phyloP scores from a whole-genome alignment of 2,113 vertebrate species.

The Leptosomus discolor region DNA sequence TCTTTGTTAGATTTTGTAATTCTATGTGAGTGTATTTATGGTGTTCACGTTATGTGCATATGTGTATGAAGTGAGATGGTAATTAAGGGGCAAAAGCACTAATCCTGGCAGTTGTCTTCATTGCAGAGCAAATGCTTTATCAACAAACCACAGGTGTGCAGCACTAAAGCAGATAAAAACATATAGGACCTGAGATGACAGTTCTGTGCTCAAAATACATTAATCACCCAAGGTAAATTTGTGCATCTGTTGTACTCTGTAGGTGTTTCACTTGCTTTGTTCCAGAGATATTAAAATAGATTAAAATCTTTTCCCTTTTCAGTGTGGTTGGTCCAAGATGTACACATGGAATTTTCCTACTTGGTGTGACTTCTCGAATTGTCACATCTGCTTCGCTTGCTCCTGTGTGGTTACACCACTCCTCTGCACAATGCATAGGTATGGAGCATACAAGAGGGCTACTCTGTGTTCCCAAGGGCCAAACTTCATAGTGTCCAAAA shows the following conservation, averaged over 20 bases:
- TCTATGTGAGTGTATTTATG: neutral
- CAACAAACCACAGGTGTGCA: neutral
- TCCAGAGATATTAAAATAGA: neutral
- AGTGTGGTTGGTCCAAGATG: neutral
- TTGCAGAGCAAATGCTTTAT: conserved; percentile 6
- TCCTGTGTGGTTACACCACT: neutral
- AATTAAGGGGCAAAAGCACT: neutral
- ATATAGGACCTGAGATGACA: conserved; percentile 20
- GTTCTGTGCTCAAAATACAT: conserved; percentile 14
- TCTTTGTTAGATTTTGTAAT: neutral
- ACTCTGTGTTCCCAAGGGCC: neutral
- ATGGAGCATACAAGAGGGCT: neutral
- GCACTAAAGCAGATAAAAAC: conserved; percentile 19
- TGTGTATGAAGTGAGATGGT: neutral
- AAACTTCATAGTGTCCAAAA: neutral
- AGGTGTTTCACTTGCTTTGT: neutral
- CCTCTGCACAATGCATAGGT: neutral
- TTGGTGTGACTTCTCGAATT: neutral
- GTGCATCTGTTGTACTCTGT: conserved; percentile 27
- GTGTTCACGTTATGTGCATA: neutral
- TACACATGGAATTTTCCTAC: neutral
- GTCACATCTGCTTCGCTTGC: neutral
- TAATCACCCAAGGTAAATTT: neutral
- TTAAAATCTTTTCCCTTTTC: neutral
- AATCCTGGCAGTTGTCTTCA: neutral